phyloP scores from a whole-genome alignment of 2,113 vertebrate genomes.

The Dipodomys ordii region DNA sequence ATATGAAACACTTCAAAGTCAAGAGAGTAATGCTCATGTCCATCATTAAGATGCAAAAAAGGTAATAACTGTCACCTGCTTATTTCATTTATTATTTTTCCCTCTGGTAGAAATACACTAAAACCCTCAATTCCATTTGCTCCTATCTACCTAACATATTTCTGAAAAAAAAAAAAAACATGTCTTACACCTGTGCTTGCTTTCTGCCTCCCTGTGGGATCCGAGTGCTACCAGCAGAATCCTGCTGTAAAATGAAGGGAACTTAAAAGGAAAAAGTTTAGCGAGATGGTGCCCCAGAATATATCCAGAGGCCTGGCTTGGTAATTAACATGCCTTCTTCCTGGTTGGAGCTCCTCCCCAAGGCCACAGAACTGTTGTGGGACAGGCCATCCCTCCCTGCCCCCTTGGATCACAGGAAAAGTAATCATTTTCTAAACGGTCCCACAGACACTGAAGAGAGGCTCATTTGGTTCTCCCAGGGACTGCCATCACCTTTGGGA shows the following conservation, averaged over 20 bases:
- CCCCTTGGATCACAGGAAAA: conserved; percentile 51
- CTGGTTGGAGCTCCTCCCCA: conserved; percentile 25
- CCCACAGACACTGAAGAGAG: conserved; percentile 51
- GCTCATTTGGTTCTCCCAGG: conserved; percentile 65
- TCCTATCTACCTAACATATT: neutral
- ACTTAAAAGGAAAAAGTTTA: neutral
- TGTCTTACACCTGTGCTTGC: neutral
- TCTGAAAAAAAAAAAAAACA: neutral
- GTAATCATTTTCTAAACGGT: conserved; percentile 77
- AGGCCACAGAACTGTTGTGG: conserved; percentile 21
- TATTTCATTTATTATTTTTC: neutral
- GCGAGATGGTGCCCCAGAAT: neutral
- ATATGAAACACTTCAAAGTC: neutral
- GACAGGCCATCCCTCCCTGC: neutral
- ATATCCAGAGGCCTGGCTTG: neutral
- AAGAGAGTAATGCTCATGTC: neutral
- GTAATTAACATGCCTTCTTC: conserved; percentile 49
- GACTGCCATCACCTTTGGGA: conserved; percentile 18
- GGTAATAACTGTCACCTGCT: neutral
- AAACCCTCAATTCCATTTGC: neutral
- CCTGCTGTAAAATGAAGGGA: neutral
- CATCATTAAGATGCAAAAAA: neutral
- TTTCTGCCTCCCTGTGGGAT: neutral
- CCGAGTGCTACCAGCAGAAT: neutral
- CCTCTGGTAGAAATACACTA: neutral